Evolutionary conservation across 2,888 invertebrate genomes (phyloP).

Genomic region (Oscheius myriophilus): DNA sequence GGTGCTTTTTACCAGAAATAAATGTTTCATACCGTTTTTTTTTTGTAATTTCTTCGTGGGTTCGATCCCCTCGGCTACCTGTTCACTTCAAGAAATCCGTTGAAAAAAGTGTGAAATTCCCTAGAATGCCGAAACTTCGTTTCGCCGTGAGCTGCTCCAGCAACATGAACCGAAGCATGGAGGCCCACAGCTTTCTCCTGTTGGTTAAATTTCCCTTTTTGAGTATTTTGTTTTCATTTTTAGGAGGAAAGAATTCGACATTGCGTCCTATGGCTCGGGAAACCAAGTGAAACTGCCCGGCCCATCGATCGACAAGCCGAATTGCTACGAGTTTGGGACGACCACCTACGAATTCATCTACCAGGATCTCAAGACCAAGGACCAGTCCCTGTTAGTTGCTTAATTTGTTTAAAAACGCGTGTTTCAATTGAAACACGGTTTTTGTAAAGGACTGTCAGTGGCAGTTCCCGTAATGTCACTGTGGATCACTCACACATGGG

Average conservation of each 20-base stretch:
- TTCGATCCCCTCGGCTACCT: neutral
- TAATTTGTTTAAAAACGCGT: no score
- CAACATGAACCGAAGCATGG: conserved; percentile 99
- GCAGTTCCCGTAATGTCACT: no score
- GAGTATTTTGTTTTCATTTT: conserved; percentile 32
- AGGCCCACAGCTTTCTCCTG: conserved; percentile 93
- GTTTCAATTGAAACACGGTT: no score
- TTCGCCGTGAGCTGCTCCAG: conserved; percentile 97
- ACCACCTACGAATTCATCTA: conserved; percentile 61
- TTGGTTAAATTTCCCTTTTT: conserved; percentile 58
- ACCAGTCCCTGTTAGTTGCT: conserved; percentile 53
- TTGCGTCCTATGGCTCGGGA: conserved; percentile 75
- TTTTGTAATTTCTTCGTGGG: neutral
- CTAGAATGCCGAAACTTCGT: conserved; percentile 24
- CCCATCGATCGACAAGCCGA: conserved; percentile 77
- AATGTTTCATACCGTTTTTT: neutral
- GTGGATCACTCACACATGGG: no score
- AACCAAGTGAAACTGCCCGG: conserved; percentile 91
- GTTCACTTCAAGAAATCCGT: neutral
- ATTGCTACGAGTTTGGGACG: conserved; percentile 59
- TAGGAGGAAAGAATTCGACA: conserved; percentile 94
- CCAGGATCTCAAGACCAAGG: conserved; percentile 55
- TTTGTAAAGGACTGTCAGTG: no score
- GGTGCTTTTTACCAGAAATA: neutral
- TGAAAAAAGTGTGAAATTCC: neutral